Evolutionary conservation across 2,888 invertebrate species (phyloP), one percentile per base, ranked within the genome.

Genomic region (Mystacides longicornis): DNA sequence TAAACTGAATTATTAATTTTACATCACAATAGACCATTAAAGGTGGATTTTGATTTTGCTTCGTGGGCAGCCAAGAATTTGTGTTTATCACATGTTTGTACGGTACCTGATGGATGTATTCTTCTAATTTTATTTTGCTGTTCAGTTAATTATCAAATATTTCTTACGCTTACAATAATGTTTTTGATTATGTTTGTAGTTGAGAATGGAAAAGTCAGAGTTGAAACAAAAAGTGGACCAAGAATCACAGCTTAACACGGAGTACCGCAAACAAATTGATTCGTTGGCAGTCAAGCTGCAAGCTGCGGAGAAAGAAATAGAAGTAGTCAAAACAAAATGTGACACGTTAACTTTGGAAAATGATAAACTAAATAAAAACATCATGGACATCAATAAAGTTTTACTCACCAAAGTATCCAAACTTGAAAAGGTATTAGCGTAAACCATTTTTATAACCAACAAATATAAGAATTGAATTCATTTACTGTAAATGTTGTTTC

Each of bases 191-290:
- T 55, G 60, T 47, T 58, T 61, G 9, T 54, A 68, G 67, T 58
- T 66, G 56, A 65, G 66, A 58, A 59, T 63, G 49, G 68, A 68
- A 58, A 69, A 67, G 60, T 54, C 56, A 2, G 60, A 60, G 18
- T 50, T 62, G 53, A 66, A 64, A 50, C 51, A 47, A 22, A 52
- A 52, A 37, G 21, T 57, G 4, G 54, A 51, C 4, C 16, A 3
- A 14, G 37, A 37, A 37, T 37, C n/a, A n/a, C 3, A 37, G 16
- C 4, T 37, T 14, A 37, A 37, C 16, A 3, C 14, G 16, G 37
- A 37, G 3, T 37, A 37, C 14, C 37, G 37, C 14, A 37, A 37
- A 37, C 37, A 37, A 37, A 37, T 37, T 37, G 37, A 37, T 37
- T 16, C 14, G 14, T 3, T 37, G 37, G 14, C 37, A 3, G 37